Base-by-base conservation (phyloP, 2,113 vertebrate species). In the Leptodactylus fuscus region DNA sequence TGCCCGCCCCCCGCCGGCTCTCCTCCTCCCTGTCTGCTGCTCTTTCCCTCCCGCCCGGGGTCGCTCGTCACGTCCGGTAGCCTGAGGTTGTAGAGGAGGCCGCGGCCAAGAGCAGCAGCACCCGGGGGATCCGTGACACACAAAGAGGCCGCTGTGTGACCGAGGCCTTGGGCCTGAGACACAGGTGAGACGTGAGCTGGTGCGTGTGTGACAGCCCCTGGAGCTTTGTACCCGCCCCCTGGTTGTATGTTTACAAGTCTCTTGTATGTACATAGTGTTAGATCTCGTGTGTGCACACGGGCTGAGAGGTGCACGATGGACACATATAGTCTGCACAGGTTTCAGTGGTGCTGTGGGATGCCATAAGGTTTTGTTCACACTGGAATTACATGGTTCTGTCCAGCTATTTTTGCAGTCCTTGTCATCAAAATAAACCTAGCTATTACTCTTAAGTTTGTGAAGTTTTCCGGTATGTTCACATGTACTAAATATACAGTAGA, bases 31-130 rank as follows among this genome's bases (percentile, higher is more conserved):
- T 83, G 36, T 60, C 69, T 75, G 70, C 38, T 48, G 27, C 16
- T 29, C 34, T 51, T 22, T 32, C 55, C 13, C 29, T 51, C 51
- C 71, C 55, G 32, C 74, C 53, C 60, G n/a, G 55, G 79, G 80
- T 73, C 60, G 67, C 62, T 86, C 79, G 85, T 86, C 79, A 81
- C 77, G 85, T 81, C 85, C 85, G 85, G 85, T 65, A 75, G 78
- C 53, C 51, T 48, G 49, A 81, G 79, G 62, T 67, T 67, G 62
- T 67, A 16, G 36, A 81, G 78, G 85, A 82, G 81, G 81, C 51
- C 70, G 82, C 44, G 46, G 24, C 27, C 27, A 34, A 34, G 27
- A 80, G 34, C 41, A 76, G 32, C 65, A 62, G 78, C 22, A 38
- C 78, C 65, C 85, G 77, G 85, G 85, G 77, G 70, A 85, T 48